Conservation (phyloP, 2,797 vertebrate genomes). For the Pogoniulus pusillus region DNA sequence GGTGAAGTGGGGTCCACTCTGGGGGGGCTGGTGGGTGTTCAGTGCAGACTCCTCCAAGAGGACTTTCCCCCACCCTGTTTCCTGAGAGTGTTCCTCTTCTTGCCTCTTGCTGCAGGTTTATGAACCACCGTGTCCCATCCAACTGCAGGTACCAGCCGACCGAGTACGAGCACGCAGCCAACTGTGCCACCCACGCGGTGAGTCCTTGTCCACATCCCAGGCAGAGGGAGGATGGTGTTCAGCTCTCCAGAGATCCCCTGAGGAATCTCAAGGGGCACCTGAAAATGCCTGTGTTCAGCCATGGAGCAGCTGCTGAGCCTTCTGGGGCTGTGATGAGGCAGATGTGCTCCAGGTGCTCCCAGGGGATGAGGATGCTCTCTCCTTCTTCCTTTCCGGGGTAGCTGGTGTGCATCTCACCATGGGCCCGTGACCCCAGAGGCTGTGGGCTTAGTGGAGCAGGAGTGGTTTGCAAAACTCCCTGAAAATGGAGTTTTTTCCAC, state of each 20-base stretch:
- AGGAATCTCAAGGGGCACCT: background rate
- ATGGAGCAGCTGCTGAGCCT: background rate
- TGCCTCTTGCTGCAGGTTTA: constrained; percentile 80
- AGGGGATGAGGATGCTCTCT: background rate
- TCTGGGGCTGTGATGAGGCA: background rate
- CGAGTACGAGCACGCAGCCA: constrained; percentile 91
- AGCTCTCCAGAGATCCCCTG: background rate
- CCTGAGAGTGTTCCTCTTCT: background rate
- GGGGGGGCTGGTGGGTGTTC: background rate
- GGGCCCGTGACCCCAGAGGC: fast-evolving
- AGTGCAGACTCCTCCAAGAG: background rate
- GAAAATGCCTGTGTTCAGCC: background rate
- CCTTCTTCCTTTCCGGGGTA: background rate
- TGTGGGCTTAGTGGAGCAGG: background rate
- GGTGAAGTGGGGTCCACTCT: background rate
- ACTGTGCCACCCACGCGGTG: constrained; percentile 93
- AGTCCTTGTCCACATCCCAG: constrained; percentile 60
- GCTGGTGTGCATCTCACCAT: background rate
- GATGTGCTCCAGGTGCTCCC: background rate
- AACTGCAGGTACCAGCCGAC: constrained; percentile 93
- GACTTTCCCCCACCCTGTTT: background rate
- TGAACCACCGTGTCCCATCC: constrained; percentile 90
- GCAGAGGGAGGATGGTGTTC: fast-evolving
- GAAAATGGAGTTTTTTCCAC: background rate
- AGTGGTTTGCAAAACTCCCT: background rate